Evolutionary conservation across 2,888 invertebrate genomes (phyloP).

Genomic region (Prosapia bicincta): DNA sequence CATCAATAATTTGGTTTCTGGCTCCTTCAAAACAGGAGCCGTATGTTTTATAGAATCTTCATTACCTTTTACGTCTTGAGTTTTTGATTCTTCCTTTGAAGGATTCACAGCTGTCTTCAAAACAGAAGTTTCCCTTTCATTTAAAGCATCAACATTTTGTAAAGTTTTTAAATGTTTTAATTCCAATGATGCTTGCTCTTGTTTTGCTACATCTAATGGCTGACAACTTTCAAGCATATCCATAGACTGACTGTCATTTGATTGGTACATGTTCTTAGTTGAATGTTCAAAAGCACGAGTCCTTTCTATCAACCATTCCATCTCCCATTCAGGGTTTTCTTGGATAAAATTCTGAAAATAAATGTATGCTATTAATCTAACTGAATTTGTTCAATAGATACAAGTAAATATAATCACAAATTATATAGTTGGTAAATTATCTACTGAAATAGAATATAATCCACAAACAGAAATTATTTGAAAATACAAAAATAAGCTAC

Average conservation of each 20-base stretch:
- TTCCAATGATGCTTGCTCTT: not conserved
- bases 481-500: too few relatives aligned
- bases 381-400: too few relatives aligned
- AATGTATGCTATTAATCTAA: too few relatives aligned
- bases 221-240: too few relatives aligned
- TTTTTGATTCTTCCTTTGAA: not conserved
- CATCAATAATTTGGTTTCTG: not conserved
- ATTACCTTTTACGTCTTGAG: not conserved
- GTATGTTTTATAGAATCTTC: not conserved
- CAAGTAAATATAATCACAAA: too few relatives aligned
- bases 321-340: slow-evolving; percentile 84
- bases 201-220: too few relatives aligned
- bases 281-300: slow-evolving; percentile 63
- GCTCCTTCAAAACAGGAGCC: not conserved
- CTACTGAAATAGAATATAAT: too few relatives aligned
- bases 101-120: not conserved
- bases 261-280: slow-evolving; percentile 40
- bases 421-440: too few relatives aligned
- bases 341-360: slow-evolving; percentile 68
- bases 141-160: not conserved
- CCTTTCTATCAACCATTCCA: slow-evolving; percentile 80
- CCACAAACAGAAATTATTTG: too few relatives aligned
- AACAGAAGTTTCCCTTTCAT: not conserved
- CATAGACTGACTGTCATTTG: not conserved
- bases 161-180: not conserved